phyloP scores from a whole-genome alignment of 2,888 invertebrate genomes.

The Pandemis corylana region DNA sequence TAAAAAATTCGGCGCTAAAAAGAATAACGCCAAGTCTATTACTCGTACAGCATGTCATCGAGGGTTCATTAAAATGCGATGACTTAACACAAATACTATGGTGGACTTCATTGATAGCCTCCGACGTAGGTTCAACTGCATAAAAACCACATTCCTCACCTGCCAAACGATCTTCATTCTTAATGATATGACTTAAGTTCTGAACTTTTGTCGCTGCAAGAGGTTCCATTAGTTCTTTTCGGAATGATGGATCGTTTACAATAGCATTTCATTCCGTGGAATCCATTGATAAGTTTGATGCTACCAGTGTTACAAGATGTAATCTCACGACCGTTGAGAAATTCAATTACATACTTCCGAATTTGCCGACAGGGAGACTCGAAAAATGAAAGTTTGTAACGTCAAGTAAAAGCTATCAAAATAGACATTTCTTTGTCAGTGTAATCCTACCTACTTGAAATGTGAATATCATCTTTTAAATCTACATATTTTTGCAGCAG shows the following conservation, averaged over 20 bases:
- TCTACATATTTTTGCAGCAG: not conserved
- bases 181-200: constrained; percentile 57
- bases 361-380: constrained; percentile 47
- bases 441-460: not conserved
- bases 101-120: constrained; percentile 84
- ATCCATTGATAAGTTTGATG: constrained; percentile 83
- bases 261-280: constrained; percentile 82
- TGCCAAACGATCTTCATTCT: constrained; percentile 55
- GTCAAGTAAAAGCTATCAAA: not conserved
- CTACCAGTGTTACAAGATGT: constrained; percentile 82
- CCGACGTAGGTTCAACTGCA: constrained; percentile 75
- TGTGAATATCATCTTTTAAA: not conserved
- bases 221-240: constrained; percentile 67
- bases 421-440: not conserved
- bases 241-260: constrained; percentile 77
- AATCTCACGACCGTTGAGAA: constrained; percentile 75
- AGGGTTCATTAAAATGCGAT: constrained; percentile 84
- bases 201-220: constrained; percentile 49
- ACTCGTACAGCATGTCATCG: constrained; percentile 84
- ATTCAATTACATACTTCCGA: constrained; percentile 59
- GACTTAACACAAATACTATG: constrained; percentile 82
- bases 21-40: constrained; percentile 83
- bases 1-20: constrained; percentile 81
- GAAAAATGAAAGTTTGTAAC: constrained; percentile 43
- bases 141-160: constrained; percentile 64